phyloP scores from a whole-genome alignment of 1,140 invertebrate genomes.

The Delia radicum region DNA sequence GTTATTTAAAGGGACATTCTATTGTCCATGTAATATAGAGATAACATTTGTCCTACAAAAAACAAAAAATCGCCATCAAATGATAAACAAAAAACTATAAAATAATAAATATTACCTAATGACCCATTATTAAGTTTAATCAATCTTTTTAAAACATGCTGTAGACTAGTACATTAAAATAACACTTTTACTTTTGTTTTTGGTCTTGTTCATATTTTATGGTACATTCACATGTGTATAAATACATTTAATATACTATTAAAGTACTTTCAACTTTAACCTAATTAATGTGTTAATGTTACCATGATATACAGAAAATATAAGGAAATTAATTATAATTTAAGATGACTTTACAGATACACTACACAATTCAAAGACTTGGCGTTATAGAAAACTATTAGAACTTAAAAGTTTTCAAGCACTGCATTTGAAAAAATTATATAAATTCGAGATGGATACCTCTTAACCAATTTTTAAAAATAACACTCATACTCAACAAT shows the following conservation, averaged over 20 bases:
- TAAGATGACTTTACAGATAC: background rate
- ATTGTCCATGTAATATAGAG: no score
- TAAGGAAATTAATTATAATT: background rate
- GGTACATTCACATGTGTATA: background rate
- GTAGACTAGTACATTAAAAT: background rate
- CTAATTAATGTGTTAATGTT: background rate
- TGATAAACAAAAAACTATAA: background rate
- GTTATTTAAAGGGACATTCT: no score
- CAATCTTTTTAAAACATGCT: background rate
- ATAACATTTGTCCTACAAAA: background rate
- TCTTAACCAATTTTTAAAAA: no score
- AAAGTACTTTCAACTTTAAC: constrained; percentile 1
- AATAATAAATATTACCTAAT: background rate
- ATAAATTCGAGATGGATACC: no score
- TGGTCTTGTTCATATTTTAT: background rate
- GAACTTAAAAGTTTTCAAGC: no score
- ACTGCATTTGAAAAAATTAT: no score
- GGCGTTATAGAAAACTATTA: no score
- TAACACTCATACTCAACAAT: no score
- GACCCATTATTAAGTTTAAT: background rate
- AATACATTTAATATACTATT: background rate
- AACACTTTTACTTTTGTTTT: background rate
- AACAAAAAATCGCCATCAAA: background rate
- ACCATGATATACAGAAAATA: background rate
- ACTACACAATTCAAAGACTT: background rate